Base-by-base conservation (phyloP, 2,888 invertebrate genomes). In the Rhagophthalmus giganteus region DNA sequence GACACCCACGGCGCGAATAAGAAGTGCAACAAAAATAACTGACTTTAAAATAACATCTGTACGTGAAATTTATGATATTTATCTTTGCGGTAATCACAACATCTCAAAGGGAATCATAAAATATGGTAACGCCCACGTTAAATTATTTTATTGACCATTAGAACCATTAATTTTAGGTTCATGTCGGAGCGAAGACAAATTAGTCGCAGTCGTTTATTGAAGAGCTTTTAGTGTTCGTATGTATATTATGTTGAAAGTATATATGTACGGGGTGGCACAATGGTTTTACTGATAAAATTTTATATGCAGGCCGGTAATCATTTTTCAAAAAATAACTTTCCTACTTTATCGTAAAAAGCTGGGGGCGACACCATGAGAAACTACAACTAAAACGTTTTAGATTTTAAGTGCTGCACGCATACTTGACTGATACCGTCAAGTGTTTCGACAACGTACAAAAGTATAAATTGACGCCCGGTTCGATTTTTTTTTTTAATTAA, bases 51-150 rank as follows among this genome's bases (percentile, higher is more conserved):
- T 48, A 48, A 48, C 44, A 52, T 51, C 47, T 48, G 44, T 41
- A 25, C 27, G 24, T 41, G 39, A 48, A 63, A 65, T 66, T 63
- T 64, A 64, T 61, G 58, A 56, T 59, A 61, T 63, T 65, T 63
- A 65, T 66, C 64, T 56, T 51, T 59, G 55, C 62, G 63, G 63
- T 61, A 62, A 65, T 64, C 66, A 63, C 57, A 65, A 59, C 61
- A 61, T 61, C 52, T 63, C 59, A 63, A 64, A 65, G 62, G 63
- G 61, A 61, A 61, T 62, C 61, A 59, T 65, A 64, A 63, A 61
- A 49, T 58, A 59, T 56, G 57, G 59, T 56, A 54, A 61, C 67
- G 63, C 66, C 65, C 60, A 67, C 65, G 40, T 45, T 42, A 58
- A 54, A 62, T 62, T 56, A 60, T 62, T 66, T 65, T 66, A 67